Evolutionary conservation across 2,113 vertebrate species (phyloP), one percentile per base, ranked within the genome.

Genomic region (Neoarius graeffei): DNA sequence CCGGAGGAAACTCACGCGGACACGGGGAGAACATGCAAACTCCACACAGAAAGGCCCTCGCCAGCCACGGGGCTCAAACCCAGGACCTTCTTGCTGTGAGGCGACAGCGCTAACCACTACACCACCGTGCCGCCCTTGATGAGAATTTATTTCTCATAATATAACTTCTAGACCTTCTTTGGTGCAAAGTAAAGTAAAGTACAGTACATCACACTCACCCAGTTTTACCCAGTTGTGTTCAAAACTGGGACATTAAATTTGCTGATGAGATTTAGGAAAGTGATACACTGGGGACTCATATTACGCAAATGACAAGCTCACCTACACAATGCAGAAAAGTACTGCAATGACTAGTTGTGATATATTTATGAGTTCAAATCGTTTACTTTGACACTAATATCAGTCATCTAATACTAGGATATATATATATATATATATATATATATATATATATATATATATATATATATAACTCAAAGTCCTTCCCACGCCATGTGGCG

Each of bases 261-360:
- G 81, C 80, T 74, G 81, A 87, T 76, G 17, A 74, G n/a, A 83
- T 87, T 74, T 59, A 74, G 48, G 5, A 57, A 64, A 59, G 69
- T 64, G 19, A 87, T 76, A 64, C 59, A 87, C 57, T 27, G 10
- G 6, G 71, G 57, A 83, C 25, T 74, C 80, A 52, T 67, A 62
- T 60, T 52, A 74, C 57, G 56, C 30, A 87, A 30, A 87, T 76
- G 81, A 50, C 80, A 62, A n/a, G 15, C 30, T 20, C 20, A 25
- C 11, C 19, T 35, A 15, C 10, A 15, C 81, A 82, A 59, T 30
- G 62, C 42, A 11, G 69, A 62, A 64, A 56, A 69, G n/a, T 67
- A 30, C 3, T 81, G 76, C 76, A 67, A 56, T 81, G 50, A n/a
- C 76, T 80, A 10, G 6, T 35, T 80, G 74, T 13, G 48, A 48